Percentiles rank a stretch among this genome's conserved stretches.
Evolutionary conservation across 2,113 vertebrate species (phyloP).

Genomic region (Diglossa brunneiventris): DNA sequence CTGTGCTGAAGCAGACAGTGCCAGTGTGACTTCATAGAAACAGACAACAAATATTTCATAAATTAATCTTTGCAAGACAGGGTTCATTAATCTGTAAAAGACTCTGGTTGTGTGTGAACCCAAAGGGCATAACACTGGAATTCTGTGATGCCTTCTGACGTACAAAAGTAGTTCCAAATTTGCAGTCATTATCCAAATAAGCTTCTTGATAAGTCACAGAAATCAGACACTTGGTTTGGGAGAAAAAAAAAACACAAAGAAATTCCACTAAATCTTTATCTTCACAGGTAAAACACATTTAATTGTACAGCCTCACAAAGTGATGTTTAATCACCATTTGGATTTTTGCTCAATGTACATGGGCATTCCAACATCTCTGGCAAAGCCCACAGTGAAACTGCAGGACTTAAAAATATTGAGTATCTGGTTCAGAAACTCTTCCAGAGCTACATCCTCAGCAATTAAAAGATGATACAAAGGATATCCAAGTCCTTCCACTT

Average conservation of each 20-base stretch:
- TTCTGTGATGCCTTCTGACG: constrained; percentile 74
- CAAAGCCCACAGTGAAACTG: not conserved
- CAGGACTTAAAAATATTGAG: not conserved
- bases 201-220: constrained; percentile 69
- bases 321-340: not conserved
- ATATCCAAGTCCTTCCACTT: not conserved
- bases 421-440: not conserved
- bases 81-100: constrained; percentile 78
- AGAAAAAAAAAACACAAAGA: not conserved
- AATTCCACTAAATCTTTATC: not conserved
- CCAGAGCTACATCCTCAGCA: not conserved
- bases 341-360: rapidly evolving
- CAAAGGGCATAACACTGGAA: constrained; percentile 79
- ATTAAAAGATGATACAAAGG: not conserved
- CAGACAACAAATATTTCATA: constrained; percentile 63
- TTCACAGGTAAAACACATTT: not conserved
- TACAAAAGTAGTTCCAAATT: constrained; percentile 79
- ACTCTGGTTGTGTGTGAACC: constrained; percentile 65
- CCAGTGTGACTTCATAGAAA: constrained; percentile 53
- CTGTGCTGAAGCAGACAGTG: not conserved
- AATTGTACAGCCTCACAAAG: not conserved
- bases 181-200: constrained; percentile 79
- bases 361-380: not conserved
- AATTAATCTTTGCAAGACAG: constrained; percentile 75
- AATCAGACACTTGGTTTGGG: constrained; percentile 44